Evolutionary conservation across 2,113 vertebrate species (phyloP).

Genomic region (Psephotus haematonotus): DNA sequence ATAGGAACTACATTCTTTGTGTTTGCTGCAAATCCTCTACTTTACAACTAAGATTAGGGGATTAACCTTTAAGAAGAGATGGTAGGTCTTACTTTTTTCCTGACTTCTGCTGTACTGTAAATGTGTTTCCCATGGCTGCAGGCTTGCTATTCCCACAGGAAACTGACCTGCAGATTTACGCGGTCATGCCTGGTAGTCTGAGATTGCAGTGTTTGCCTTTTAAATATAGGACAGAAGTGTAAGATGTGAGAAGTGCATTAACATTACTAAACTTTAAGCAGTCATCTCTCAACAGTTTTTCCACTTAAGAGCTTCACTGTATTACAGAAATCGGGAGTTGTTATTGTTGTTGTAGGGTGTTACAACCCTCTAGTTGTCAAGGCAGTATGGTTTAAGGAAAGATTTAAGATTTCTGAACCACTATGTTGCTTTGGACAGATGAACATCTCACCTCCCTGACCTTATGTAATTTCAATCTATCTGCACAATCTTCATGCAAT

Average conservation of each 20-base stretch:
- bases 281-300: slow-evolving; percentile 39
- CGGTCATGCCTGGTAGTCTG: not conserved
- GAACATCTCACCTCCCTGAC: not conserved
- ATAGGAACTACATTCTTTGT: slow-evolving; percentile 29
- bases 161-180: slow-evolving; percentile 41
- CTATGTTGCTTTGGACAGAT: not conserved
- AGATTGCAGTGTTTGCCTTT: slow-evolving; percentile 28
- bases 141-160: slow-evolving; percentile 58
- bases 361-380: not conserved
- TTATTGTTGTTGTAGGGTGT: not conserved
- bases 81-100: slow-evolving; percentile 45
- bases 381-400: not conserved
- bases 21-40: slow-evolving; percentile 47
- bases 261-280: not conserved
- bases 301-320: not conserved
- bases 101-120: slow-evolving; percentile 17
- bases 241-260: slow-evolving; percentile 9
- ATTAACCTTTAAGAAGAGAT: slow-evolving; percentile 56
- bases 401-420: not conserved
- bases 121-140: slow-evolving; percentile 40
- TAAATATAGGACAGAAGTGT: not conserved
- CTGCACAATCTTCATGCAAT: not conserved
- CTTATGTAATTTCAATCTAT: not conserved
- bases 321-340: slow-evolving; percentile 18
- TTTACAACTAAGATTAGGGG: slow-evolving; percentile 64